Percentiles rank a stretch among this genome's conserved stretches.
Conservation (phyloP, 2,888 invertebrate genomes). For the Apocheima hispidaria region DNA sequence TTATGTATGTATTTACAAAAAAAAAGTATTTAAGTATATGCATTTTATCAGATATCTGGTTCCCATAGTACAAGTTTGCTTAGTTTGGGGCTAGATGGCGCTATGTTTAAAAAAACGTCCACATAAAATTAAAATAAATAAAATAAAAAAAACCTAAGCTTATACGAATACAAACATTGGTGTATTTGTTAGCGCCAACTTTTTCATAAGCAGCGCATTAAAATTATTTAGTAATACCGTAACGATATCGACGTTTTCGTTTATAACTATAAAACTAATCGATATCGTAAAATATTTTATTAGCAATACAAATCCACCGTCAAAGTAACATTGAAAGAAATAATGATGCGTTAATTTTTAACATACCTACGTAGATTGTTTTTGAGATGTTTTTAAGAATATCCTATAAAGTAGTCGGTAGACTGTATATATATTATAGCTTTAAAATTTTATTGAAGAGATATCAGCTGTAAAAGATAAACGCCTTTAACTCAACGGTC, state of each 20-base stretch:
- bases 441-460: conserved; percentile 1
- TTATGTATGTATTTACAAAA: too few relatives aligned
- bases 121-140: too few relatives aligned
- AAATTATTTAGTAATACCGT: conserved; percentile 29
- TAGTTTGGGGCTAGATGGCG: too few relatives aligned
- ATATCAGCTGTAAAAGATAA: neutral
- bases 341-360: conserved; percentile 33
- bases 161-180: too few relatives aligned
- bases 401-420: conserved; percentile 14
- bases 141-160: too few relatives aligned
- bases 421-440: neutral
- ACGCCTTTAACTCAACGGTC: neutral
- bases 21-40: too few relatives aligned
- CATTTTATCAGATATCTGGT: too few relatives aligned
- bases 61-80: too few relatives aligned
- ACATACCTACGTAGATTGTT: conserved; percentile 6
- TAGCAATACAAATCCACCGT: conserved; percentile 52
- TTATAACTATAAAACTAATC: conserved; percentile 52
- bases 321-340: conserved; percentile 60
- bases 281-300: conserved; percentile 64
- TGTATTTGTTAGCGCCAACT: too few relatives aligned
- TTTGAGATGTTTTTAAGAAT: conserved; percentile 7
- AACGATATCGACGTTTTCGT: conserved; percentile 40
- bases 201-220: neutral
- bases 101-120: too few relatives aligned